Percentiles rank a stretch among this genome's conserved stretches.
Conservation (phyloP, 2,888 invertebrate species). For the Gari tellinella region DNA sequence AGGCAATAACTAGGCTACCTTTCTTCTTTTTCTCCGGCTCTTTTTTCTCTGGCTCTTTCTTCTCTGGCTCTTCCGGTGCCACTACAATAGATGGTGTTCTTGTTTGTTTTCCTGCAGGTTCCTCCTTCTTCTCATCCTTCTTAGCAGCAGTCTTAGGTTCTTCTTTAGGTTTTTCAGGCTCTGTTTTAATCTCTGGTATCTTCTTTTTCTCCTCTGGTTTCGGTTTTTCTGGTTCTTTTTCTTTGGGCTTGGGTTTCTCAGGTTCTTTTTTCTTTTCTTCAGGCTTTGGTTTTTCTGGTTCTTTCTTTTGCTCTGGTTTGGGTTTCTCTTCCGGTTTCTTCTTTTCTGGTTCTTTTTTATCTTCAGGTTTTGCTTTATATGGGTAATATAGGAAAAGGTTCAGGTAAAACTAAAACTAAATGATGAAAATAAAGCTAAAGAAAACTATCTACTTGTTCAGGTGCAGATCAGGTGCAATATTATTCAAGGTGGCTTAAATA, state of each 20-base stretch:
- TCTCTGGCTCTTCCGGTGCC: neutral
- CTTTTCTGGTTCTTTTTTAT: conserved; percentile 48
- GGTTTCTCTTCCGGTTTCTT: conserved; percentile 46
- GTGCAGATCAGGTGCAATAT: no score
- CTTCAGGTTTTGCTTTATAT: conserved; percentile 25
- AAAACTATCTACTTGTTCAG: no score
- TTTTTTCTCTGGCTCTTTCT: no score
- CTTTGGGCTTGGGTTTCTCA: conserved; percentile 39
- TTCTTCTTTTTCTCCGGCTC: no score
- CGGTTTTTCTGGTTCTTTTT: conserved; percentile 33
- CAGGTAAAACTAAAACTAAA: no score
- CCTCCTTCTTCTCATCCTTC: conserved; percentile 9
- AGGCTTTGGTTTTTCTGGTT: conserved; percentile 25
- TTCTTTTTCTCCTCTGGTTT: conserved; percentile 32
- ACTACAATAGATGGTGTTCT: conserved; percentile 68
- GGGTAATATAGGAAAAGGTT: neutral
- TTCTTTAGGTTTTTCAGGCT: conserved; percentile 35
- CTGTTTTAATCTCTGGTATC: conserved; percentile 14
- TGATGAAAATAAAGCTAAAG: no score
- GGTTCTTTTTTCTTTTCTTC: conserved; percentile 39
- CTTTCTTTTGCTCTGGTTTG: conserved; percentile 29
- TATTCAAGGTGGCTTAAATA: no score
- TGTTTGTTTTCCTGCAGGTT: conserved; percentile 11
- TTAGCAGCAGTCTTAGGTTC: neutral
- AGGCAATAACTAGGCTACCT: no score